Conservation (phyloP, 2,797 vertebrate species). For the Masticophis lateralis region DNA sequence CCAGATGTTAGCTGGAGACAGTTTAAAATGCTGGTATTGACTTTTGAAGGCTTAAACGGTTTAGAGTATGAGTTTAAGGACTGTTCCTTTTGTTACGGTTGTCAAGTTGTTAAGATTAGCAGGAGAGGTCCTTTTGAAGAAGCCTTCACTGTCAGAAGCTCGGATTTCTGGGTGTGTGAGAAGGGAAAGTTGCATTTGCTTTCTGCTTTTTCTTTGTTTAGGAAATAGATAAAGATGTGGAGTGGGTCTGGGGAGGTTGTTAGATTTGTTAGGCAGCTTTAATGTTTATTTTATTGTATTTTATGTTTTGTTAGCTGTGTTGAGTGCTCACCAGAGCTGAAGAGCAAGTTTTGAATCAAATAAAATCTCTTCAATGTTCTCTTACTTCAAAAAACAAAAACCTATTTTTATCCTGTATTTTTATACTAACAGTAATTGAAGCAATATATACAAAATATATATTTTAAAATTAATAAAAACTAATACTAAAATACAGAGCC, state of each 20-base stretch:
- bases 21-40: neutral
- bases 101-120: neutral
- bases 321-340: neutral
- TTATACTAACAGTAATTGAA: neutral
- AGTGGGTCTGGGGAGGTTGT: neutral
- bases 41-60: neutral
- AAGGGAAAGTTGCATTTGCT: neutral
- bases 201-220: neutral
- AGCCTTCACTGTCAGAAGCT: neutral
- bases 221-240: neutral
- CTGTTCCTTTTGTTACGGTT: neutral
- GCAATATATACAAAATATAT: neutral
- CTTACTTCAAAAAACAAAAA: neutral
- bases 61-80: neutral
- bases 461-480: neutral
- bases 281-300: neutral
- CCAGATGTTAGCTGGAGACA: neutral
- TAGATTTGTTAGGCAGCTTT: neutral
- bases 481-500: neutral
- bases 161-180: neutral
- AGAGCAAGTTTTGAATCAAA: neutral
- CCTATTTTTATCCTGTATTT: neutral
- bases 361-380: neutral
- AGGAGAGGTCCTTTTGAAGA: neutral
- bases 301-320: neutral